Evolutionary conservation across 2,797 vertebrate genomes (phyloP), one percentile per base, ranked within the genome.

Genomic region (Nannoperca obscura): DNA sequence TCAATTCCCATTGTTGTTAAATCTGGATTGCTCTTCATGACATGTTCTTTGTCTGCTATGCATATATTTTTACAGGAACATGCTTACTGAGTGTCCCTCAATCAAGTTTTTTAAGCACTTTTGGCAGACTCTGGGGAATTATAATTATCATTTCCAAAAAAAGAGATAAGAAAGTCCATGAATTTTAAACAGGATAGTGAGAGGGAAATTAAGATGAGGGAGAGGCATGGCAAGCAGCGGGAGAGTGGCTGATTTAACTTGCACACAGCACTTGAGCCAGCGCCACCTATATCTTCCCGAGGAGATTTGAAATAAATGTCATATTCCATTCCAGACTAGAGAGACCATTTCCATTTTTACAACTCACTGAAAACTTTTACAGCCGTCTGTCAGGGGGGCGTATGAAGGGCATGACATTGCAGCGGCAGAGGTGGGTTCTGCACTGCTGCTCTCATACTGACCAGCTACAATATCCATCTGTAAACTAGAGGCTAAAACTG

Each of bases 281-380:
- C 52, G 19, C 81, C 86, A 84, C 71, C 88, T 83, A 36, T 92
- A 91, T 92, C 91, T 89, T 83, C 87, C 85, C 17, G 17, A 81
- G 79, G 91, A 93, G 90, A 94, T 93, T 94, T 93, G 83, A 93
- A 94, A 94, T 92, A 90, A 89, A 92, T 93, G 93, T 94, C 93
- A 80, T 89, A 86, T 93, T 94, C 85, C 87, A 91, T 94, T 91
- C 91, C 91, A 90, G 88, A 87, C 91, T 87, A 72, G 86, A 90
- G 88, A 91, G 92, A 83, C 88, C 84, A 93, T 94, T 95, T 95
- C 90, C 91, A 93, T 95, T 96, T 95, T 95, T 95, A 95, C 94
- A 91, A 92, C 92, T 91, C 91, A 86, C 89, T 93, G 93, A 92
- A 92, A 94, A 92, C 83, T 94, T 96, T 95, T 93, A 95, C 86